Conservation (phyloP, 2,888 invertebrate species). For the Sycophila texana region DNA sequence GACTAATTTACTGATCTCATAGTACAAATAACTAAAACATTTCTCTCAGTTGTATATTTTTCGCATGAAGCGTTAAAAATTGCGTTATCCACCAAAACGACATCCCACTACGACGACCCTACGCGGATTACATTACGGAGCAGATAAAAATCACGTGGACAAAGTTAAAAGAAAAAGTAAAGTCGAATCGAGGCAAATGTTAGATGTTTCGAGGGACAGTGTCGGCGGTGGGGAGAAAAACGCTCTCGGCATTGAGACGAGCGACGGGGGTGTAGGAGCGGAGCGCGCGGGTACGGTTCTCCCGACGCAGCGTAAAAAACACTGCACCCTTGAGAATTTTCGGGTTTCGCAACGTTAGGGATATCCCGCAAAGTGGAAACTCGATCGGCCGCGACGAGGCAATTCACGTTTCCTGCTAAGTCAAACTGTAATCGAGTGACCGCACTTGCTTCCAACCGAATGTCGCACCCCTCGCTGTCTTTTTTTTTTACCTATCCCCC, state of each 20-base stretch:
- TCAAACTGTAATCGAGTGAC: conserved; percentile 54
- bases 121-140: too few species aligned
- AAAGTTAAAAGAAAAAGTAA: conserved; percentile 7
- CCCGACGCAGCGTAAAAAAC: conserved; percentile 54
- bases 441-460: conserved; percentile 23
- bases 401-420: conserved; percentile 48
- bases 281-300: conserved; percentile 13
- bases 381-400: conserved; percentile 46
- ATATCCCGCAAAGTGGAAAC: conserved; percentile 55
- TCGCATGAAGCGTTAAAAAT: too few species aligned
- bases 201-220: too few species aligned
- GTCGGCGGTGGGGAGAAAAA: not conserved
- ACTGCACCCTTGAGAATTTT: conserved; percentile 57
- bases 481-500: not conserved
- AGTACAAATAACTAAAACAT: too few species aligned
- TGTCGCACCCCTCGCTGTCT: not conserved
- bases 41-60: too few species aligned
- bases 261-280: not conserved
- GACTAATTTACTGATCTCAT: too few species aligned
- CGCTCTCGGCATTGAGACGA: not conserved
- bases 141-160: not conserved
- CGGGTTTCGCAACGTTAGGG: conserved; percentile 60
- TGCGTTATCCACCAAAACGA: too few species aligned
- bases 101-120: too few species aligned
- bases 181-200: not conserved